phyloP scores from a whole-genome alignment of 2,113 vertebrate species.

The Sula dactylatra region DNA sequence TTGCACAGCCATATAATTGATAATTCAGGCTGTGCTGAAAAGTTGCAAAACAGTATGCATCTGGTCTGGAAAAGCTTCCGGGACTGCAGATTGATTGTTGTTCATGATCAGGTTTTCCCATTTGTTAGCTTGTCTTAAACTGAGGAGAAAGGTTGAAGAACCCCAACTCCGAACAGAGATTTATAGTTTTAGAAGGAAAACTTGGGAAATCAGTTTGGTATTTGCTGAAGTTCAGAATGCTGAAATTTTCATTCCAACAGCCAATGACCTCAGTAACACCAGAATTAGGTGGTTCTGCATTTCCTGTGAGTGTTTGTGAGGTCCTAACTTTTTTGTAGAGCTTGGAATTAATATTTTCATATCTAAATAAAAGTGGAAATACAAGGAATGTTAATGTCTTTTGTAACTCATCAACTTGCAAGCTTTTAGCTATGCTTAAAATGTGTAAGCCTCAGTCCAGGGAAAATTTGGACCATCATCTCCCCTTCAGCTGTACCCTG shows the following conservation, averaged over 20 bases:
- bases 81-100: neutral
- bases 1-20: neutral
- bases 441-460: neutral
- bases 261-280: neutral
- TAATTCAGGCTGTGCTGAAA: neutral
- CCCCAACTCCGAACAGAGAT: neutral
- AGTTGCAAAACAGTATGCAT: neutral
- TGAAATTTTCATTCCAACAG: neutral
- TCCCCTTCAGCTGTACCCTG: neutral
- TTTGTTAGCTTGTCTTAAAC: neutral
- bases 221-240: neutral
- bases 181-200: neutral
- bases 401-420: neutral
- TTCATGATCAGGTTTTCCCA: neutral
- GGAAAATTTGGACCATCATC: neutral
- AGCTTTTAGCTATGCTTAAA: neutral
- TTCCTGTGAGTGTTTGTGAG: neutral
- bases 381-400: neutral
- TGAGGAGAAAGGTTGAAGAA: neutral
- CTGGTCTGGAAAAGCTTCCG: neutral
- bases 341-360: neutral
- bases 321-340: neutral
- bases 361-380: neutral
- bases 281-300: neutral
- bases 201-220: neutral